Percentiles rank a stretch among this genome's conserved stretches.
These are phyloP conservation scores for Epirrhoe tristata DNA, from an alignment of 2,888 invertebrate species.

Conservation along the genomic window DNA sequence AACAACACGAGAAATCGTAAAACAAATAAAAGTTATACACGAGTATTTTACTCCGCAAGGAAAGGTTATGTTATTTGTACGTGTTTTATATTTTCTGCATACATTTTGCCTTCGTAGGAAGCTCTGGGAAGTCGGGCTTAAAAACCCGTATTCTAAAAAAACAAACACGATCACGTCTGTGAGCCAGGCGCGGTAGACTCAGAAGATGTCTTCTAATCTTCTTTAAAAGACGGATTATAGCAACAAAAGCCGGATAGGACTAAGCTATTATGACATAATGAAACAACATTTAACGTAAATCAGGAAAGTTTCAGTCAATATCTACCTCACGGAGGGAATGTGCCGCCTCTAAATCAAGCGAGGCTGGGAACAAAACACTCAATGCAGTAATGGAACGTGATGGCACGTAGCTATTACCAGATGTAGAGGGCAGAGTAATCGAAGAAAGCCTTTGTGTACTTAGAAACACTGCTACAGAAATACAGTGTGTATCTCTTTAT, in stretches of 20 bases:
- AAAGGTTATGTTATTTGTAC: too few relatives aligned
- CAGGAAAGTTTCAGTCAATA: conserved; percentile 33
- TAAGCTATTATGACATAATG: conserved; percentile 23
- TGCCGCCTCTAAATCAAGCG: conserved; percentile 59
- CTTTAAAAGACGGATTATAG: not conserved
- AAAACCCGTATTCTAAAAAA: too few relatives aligned
- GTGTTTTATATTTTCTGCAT: too few relatives aligned
- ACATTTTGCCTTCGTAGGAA: too few relatives aligned
- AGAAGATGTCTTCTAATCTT: not conserved
- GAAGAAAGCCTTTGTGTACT: conserved; percentile 1
- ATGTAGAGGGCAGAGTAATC: conserved; percentile 44
- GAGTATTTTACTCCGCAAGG: too few relatives aligned
- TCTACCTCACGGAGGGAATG: conserved; percentile 58
- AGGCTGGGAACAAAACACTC: conserved; percentile 53
- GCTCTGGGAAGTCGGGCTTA: too few relatives aligned
- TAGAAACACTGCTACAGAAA: not conserved
- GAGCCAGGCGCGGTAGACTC: not conserved
- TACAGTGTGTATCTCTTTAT: not conserved
- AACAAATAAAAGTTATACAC: too few relatives aligned
- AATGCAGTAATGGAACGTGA: conserved; percentile 56
- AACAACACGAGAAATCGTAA: too few relatives aligned
- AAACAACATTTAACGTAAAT: conserved; percentile 41
- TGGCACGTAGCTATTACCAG: conserved; percentile 54
- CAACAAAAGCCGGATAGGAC: conserved; percentile 10
- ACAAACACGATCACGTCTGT: not conserved